Evolutionary conservation across 1,140 invertebrate species (phyloP).

Genomic region (Ylistrum balloti): DNA sequence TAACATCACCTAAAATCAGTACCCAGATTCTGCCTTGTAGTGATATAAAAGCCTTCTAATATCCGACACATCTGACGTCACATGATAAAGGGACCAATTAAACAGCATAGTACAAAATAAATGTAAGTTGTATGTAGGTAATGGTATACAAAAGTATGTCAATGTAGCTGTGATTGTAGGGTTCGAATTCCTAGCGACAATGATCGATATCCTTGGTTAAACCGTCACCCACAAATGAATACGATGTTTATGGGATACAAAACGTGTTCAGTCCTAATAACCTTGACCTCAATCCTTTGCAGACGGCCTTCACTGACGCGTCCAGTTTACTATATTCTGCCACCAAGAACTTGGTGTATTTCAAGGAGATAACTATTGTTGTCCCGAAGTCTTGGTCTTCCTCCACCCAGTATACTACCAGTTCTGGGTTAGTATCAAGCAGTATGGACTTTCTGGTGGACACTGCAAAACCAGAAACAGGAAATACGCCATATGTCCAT

Average conservation of each 20-base stretch:
- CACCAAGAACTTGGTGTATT: constrained; percentile 54
- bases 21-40: no score
- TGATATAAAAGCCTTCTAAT: no score
- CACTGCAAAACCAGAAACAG: constrained; percentile 64
- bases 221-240: no score
- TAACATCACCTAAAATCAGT: no score
- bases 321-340: constrained; percentile 53
- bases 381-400: constrained; percentile 55
- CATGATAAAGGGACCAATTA: no score
- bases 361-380: constrained; percentile 57
- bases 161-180: neutral
- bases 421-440: constrained; percentile 45
- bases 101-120: neutral
- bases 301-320: constrained; percentile 43
- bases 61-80: no score
- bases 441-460: constrained; percentile 61
- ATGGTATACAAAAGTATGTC: neutral
- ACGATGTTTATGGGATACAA: no score
- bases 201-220: no score
- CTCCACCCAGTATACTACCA: constrained; percentile 3
- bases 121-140: neutral
- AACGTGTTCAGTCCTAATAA: neutral
- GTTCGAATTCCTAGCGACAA: no score
- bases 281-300: neutral
- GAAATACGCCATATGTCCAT: constrained; percentile 68